Percentiles rank a stretch among this genome's conserved stretches.
Conservation (phyloP, 2,113 vertebrate genomes). For the Corythornis madagascariensis region DNA sequence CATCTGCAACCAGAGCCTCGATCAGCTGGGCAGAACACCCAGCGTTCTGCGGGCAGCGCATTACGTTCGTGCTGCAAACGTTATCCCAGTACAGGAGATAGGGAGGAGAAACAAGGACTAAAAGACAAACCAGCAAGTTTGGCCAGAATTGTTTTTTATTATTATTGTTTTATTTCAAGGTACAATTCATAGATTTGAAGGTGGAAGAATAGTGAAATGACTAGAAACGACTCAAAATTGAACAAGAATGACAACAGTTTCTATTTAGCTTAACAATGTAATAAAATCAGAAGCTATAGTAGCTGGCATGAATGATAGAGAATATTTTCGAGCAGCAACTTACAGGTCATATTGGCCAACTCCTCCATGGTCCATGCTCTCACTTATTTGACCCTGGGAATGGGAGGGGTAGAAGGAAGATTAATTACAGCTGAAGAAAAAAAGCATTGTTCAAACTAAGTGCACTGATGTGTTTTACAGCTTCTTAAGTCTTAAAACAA, state of each 20-base stretch:
- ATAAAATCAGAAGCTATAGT: neutral
- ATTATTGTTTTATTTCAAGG: constrained; percentile 4
- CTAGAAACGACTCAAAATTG: neutral
- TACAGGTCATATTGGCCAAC: constrained; percentile 92
- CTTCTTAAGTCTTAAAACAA: neutral
- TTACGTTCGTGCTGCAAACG: neutral
- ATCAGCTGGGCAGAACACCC: neutral
- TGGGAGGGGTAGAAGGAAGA: constrained; percentile 59
- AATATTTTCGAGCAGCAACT: constrained; percentile 75
- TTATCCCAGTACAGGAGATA: neutral
- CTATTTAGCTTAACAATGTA: constrained; percentile 3
- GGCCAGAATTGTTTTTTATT: constrained; percentile 19
- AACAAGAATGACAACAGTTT: neutral
- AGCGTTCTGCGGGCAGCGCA: rapidly evolving
- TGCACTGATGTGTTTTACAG: neutral
- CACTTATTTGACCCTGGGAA: constrained; percentile 86
- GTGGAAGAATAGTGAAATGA: neutral
- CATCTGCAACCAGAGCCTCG: neutral
- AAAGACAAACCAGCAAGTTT: constrained; percentile 50
- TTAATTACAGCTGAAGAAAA: neutral
- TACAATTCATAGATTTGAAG: neutral
- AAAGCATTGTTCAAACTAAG: neutral
- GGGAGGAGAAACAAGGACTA: constrained; percentile 29
- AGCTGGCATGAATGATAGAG: neutral
- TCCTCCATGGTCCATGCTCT: constrained; percentile 96